A percentile compares a stretch with the other conserved stretches of the same genome.
Conservation (phyloP, 2,113 vertebrate species). For the Peromyscus maniculatus region DNA sequence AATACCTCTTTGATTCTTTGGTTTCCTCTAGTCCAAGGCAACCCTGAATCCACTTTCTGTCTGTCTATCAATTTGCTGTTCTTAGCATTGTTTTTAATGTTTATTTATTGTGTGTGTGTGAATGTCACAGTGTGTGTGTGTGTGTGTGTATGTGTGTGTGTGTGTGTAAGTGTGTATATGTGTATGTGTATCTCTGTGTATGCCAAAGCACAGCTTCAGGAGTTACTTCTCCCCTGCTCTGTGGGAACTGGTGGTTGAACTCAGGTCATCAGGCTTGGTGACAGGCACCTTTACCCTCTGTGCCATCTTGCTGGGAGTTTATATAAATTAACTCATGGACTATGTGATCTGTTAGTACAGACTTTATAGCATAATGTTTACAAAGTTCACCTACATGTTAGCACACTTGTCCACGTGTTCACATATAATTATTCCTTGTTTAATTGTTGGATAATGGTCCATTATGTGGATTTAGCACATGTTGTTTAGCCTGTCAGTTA, state of each 20-base stretch:
- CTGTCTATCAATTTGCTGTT: not conserved
- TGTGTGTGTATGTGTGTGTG: not conserved
- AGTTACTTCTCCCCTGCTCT: not conserved
- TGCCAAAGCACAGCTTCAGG: not conserved
- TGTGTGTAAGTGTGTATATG: not conserved
- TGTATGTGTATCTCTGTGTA: not conserved
- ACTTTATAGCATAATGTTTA: conserved; percentile 38
- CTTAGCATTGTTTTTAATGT: not conserved
- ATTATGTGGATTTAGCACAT: not conserved
- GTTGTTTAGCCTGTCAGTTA: not conserved
- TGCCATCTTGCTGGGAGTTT: not conserved
- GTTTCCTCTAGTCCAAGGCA: not conserved
- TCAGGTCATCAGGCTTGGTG: not conserved
- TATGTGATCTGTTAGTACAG: not conserved
- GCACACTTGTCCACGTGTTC: not conserved
- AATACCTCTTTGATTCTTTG: not conserved
- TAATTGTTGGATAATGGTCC: not conserved
- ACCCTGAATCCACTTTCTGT: not conserved
- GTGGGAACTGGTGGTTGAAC: not conserved
- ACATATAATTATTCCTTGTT: not conserved
- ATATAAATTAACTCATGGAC: not conserved
- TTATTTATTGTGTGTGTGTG: not conserved
- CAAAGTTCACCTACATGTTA: not conserved
- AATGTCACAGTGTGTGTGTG: not conserved
- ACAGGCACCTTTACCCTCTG: not conserved